Base-by-base conservation (phyloP, 2,888 invertebrate species). In the Sarcophaga variegata region DNA sequence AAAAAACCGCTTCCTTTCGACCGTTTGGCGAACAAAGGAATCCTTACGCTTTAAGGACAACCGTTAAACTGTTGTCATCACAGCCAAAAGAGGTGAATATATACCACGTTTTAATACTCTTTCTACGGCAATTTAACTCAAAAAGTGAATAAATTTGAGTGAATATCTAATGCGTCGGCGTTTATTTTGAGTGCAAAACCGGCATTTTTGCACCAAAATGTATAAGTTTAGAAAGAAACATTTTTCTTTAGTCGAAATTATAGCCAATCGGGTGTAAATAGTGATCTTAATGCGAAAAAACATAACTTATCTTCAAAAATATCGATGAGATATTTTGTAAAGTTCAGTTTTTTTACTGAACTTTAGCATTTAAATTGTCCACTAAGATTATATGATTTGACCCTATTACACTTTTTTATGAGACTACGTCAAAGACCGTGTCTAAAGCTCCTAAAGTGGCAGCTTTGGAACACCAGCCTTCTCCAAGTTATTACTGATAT, bases 71-170 rank as follows among this genome's bases (percentile, higher is more conserved):
- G 75, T 71, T 71, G 17, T 63, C 60, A 75, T 70, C 3, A 60
- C 37, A 45, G 54, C 27, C 0, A 3, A 37, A 60, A 59, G 63
- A 78, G 87, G 87, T 87, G 87, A 87, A 78, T 87, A 87, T 87
- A 87, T 84, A 84, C 66, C 27, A 81, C 5, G 49, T 11, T 63
- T 77, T 45, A 54, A 14, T 54, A 54, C 54, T 54, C 54, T 54
- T 12, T 12, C 17, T 20, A 27, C 5, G 49, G 20, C 5, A 69
- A 6, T 62, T 69, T 14, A n/a, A 17, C 74, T 66, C 74, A 60
- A 14, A 78, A 70, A 69, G 27, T 78, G 62, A 75, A 64, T 60
- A 4, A 22, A 12, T 62, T 54, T 62, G 62, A 62, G 45, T 6
- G 27, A 20, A n/a, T 25, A 4, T 0, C 4, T 2, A n/a, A 69